Base-by-base conservation (phyloP, 2,113 vertebrate genomes). In the Pterocles burchelli region DNA sequence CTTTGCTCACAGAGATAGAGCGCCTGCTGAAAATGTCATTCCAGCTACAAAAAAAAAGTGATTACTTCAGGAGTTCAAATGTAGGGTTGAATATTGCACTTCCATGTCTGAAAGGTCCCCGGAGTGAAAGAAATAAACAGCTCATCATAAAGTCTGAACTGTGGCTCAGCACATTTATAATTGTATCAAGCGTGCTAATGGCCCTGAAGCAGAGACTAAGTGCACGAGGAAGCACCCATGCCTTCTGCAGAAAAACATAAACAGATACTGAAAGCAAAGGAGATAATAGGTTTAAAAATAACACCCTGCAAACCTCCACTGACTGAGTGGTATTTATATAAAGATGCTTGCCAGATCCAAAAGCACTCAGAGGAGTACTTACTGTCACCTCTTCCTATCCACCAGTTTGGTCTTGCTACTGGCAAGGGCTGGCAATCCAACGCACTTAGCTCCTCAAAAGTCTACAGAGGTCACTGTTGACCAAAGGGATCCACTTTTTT, bases 231-330 rank as follows among this genome's bases (percentile, higher is more conserved):
- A 79, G 26, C 29, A 74, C 29, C 36, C 19, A 11, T 18, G 46
- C 31, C 75, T 74, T 90, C 71, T 85, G 63, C 29, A 82, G 51
- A 62, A 93, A 88, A 88, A 72, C 17, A 79, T 51, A 65, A 89
- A 85, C 46, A 67, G 67, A 41, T 49, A 65, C 46, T 81, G 81
- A 92, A 92, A 89, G 49, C 41, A 85, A 81, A 83, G 61, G 48
- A 67, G 41, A 65, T 61, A 75, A 93, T 26, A 61, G 19, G 24
- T 74, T 88, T 66, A 87, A 90, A 96, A 96, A 88, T 57, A 89
- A 74, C 29, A 14, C 26, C 45, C 61, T 74, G 41, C 9, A 49
- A 76, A 63, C n/a, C 33, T 92, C 45, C 33, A 74, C 26, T 72
- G 86, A 72, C 55, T 77, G 34, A 84, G 28, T 59, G 41, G 52